These are phyloP conservation scores for Sinosuthora webbiana DNA, from an alignment of 2,113 vertebrate genomes.

Conservation along the genomic window DNA sequence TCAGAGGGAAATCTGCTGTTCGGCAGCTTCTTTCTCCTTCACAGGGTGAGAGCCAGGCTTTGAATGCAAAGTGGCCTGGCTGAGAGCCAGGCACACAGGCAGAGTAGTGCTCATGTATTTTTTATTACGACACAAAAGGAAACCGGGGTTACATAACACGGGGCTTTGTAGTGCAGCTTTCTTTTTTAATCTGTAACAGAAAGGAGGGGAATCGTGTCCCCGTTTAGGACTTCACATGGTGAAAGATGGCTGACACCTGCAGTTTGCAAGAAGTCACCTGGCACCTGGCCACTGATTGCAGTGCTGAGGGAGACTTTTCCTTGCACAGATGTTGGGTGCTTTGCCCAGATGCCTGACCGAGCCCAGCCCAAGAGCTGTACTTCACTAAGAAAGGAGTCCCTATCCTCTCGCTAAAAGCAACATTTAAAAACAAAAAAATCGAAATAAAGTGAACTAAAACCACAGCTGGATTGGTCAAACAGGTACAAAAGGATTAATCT, in stretches of 20 bases:
- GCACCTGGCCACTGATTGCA: neutral
- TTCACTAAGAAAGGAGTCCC: neutral
- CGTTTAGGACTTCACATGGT: neutral
- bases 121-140: constrained; percentile 34
- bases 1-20: neutral
- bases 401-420: neutral
- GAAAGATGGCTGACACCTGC: neutral
- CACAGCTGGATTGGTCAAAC: neutral
- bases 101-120: constrained; percentile 31
- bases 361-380: neutral
- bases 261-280: neutral
- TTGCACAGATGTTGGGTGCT: neutral
- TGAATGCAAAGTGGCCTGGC: neutral
- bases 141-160: neutral
- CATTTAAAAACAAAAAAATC: neutral
- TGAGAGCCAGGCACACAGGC: neutral
- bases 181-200: neutral
- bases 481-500: neutral
- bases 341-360: neutral
- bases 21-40: neutral
- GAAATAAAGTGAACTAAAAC: neutral
- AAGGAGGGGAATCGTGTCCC: neutral
- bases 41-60: neutral
- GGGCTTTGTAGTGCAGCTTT: constrained; percentile 39
- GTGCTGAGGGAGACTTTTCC: neutral